A percentile compares a stretch with the other conserved stretches of the same genome.
Evolutionary conservation across 2,113 vertebrate genomes (phyloP).

Genomic region (Phalacrocorax aristotelis): DNA sequence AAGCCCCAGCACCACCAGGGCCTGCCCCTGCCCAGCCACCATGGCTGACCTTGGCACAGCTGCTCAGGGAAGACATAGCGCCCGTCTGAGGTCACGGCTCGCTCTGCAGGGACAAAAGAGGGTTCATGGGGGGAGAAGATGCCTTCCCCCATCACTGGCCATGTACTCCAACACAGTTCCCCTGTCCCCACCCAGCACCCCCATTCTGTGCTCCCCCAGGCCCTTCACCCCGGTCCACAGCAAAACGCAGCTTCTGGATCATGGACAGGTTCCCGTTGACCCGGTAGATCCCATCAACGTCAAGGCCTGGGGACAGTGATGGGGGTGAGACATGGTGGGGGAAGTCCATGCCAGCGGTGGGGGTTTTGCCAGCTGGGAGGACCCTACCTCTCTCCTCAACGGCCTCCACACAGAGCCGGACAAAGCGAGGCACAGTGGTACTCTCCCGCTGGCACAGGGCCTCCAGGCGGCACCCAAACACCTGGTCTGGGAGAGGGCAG

Average conservation of each 20-base stretch:
- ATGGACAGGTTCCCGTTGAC: slow-evolving; percentile 89
- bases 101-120: slow-evolving; percentile 79
- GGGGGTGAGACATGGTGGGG: neutral
- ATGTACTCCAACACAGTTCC: neutral
- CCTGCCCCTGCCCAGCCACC: neutral
- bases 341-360: neutral
- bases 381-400: slow-evolving; percentile 86
- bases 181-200: neutral
- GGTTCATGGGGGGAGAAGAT: accelerated
- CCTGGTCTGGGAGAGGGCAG: slow-evolving; percentile 82
- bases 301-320: slow-evolving; percentile 74
- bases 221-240: slow-evolving; percentile 87
- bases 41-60: slow-evolving; percentile 82
- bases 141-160: neutral
- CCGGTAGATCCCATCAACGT: slow-evolving; percentile 91
- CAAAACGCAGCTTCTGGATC: slow-evolving; percentile 91
- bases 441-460: slow-evolving; percentile 87
- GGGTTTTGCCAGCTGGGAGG: neutral
- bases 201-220: neutral
- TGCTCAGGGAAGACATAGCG: slow-evolving; percentile 88
- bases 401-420: slow-evolving; percentile 83
- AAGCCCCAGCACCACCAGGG: neutral
- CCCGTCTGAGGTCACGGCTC: slow-evolving; percentile 89
- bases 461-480: slow-evolving; percentile 89
- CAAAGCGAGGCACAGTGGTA: slow-evolving; percentile 84